Base-by-base conservation (phyloP, 2,888 invertebrate genomes). In the Salticus scenicus region DNA sequence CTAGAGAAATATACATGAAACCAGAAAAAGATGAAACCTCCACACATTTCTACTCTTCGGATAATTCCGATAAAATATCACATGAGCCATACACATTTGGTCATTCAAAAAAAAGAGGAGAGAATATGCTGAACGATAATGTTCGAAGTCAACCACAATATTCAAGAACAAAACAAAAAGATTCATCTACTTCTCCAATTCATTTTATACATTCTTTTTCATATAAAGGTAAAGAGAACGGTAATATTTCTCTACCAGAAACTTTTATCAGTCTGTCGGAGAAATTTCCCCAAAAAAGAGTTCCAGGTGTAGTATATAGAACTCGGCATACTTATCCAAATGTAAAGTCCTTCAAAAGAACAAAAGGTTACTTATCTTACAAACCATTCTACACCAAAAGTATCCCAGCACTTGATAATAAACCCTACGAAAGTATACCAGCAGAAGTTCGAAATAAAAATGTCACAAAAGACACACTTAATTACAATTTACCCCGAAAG, bases 231-330 rank as follows among this genome's bases (percentile, higher is more conserved):
- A 71, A 82, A 42, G 69, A 64, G 31, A 14, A 14, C 7, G 20
- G 17, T 31, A 72, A 72, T 51, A 41, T 31, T n/a, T 47, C 27
- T 14, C 24, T 73, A 7, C 64, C 71, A 2, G 14, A 27, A 28
- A 20, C 57, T 0, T 24, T 31, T 7, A 51, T 27, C 14, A 37
- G 42, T 70, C 24, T 64, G 41, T 14, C 31, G 5, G 66, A 83
- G 28, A 37, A 51, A 4, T 31, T 57, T 14, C 30, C 41, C 24
- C 76, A 76, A 0, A 71, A 76, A 20, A 83, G 82, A 76, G 82
- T 76, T 0, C 66, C 64, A 72, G 82, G 82, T 10, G 72, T 83
- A 31, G 82, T 83, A 47, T 83, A 83, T 24, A 83, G 82, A 31
- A 47, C 71, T 2, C 74, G 82, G 7, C 66, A 83, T 27, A 71